Percentiles rank a stretch among this genome's conserved stretches.
phyloP scores from a whole-genome alignment of 2,888 invertebrate species.

The Ecdyonurus torrentis region DNA sequence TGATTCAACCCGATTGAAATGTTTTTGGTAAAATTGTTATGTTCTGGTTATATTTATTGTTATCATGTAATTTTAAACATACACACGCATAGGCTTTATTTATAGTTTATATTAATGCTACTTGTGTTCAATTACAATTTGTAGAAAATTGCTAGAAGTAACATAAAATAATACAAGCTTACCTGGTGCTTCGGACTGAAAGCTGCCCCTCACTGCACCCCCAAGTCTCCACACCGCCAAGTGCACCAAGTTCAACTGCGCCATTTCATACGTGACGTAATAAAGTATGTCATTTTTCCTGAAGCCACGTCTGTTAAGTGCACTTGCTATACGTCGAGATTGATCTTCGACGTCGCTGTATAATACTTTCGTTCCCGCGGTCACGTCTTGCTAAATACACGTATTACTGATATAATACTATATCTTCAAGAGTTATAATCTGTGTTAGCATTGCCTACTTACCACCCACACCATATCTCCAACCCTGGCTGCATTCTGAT shows the following conservation, averaged over 20 bases:
- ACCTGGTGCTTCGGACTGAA: slow-evolving; percentile 7
- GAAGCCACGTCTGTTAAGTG: slow-evolving; percentile 9
- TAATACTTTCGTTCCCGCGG: slow-evolving; percentile 1
- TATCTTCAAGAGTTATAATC: too few species aligned
- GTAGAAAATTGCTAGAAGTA: background rate
- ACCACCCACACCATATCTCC: too few species aligned
- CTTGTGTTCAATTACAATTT: background rate
- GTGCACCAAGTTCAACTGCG: slow-evolving; percentile 5
- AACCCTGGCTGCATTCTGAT: too few species aligned
- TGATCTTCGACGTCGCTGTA: slow-evolving; percentile 6
- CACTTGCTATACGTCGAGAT: slow-evolving; percentile 8
- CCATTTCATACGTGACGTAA: slow-evolving; percentile 9
- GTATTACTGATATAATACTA: too few species aligned
- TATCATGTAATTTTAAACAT: too few species aligned
- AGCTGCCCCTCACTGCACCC: slow-evolving; percentile 9
- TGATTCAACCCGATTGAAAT: too few species aligned
- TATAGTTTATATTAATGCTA: too few species aligned
- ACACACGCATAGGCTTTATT: too few species aligned
- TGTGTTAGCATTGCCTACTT: too few species aligned
- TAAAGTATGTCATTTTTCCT: slow-evolving; percentile 9
- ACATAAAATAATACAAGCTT: background rate
- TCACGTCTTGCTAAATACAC: slow-evolving; percentile 3
- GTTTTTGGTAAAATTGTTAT: too few species aligned
- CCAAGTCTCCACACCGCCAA: slow-evolving; percentile 12
- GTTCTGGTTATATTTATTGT: too few species aligned